A percentile compares a stretch with the other conserved stretches of the same genome.
Evolutionary conservation across 2,888 invertebrate species (phyloP).

Genomic region (Pandemis cinnamomeana): DNA sequence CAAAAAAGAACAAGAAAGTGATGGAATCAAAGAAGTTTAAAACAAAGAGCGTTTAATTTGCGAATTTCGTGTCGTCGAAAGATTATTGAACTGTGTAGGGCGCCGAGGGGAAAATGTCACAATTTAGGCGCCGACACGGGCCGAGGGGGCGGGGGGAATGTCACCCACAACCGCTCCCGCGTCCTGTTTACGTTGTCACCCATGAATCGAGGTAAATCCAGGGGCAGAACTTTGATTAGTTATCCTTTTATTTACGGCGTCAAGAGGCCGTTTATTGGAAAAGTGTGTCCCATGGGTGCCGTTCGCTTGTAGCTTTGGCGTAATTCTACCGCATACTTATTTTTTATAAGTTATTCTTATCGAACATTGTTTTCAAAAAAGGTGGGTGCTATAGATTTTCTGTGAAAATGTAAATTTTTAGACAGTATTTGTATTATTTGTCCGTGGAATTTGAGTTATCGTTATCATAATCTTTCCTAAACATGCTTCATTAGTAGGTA

Average conservation of each 20-base stretch:
- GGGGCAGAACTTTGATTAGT: slow-evolving; percentile 71
- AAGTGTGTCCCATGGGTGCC: slow-evolving; percentile 39
- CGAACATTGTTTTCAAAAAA: slow-evolving; percentile 1
- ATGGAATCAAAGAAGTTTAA: slow-evolving; percentile 48
- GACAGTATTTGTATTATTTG: neutral
- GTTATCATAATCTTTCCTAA: slow-evolving; percentile 12
- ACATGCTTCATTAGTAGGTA: neutral
- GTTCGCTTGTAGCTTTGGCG: slow-evolving; percentile 24
- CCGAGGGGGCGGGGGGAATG: slow-evolving; percentile 47
- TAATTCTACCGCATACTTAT: slow-evolving; percentile 21
- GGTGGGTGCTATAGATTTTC: slow-evolving; percentile 14
- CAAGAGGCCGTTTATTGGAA: slow-evolving; percentile 56
- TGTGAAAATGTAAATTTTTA: slow-evolving; percentile 2
- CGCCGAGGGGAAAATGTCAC: slow-evolving; percentile 75
- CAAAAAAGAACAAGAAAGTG: slow-evolving; percentile 35
- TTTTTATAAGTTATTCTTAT: slow-evolving; percentile 30
- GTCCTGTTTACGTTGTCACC: slow-evolving; percentile 70
- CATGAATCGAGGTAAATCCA: slow-evolving; percentile 66
- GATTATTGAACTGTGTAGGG: slow-evolving; percentile 72
- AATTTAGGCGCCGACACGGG: slow-evolving; percentile 61
- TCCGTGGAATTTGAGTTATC: slow-evolving; percentile 1
- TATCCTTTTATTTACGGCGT: slow-evolving; percentile 68
- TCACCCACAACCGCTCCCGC: slow-evolving; percentile 54
- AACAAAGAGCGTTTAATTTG: slow-evolving; percentile 60
- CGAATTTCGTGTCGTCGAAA: slow-evolving; percentile 62